Conservation (phyloP, 92 coral and sea anemone genomes). For the Bergia puertoricense region DNA sequence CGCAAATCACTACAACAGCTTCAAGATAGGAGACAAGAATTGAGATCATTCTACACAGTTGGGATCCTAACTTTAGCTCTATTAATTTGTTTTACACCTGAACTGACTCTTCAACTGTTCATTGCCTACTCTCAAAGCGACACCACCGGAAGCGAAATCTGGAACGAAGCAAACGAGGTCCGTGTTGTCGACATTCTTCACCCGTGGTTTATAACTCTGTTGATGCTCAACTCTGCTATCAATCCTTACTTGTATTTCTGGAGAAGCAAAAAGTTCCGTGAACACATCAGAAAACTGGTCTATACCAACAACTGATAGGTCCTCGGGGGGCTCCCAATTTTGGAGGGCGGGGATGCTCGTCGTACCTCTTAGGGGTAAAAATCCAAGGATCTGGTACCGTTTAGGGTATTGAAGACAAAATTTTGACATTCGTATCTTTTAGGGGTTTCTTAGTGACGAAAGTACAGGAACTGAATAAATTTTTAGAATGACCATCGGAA, state of each 20-base stretch:
- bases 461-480: too few relatives aligned
- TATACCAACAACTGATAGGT: neutral
- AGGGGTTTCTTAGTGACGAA: too few relatives aligned
- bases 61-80: neutral
- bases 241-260: slow-evolving; percentile 23
- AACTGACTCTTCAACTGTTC: neutral
- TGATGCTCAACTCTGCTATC: slow-evolving; percentile 10
- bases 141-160: neutral
- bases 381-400: too few relatives aligned
- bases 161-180: neutral
- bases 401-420: too few relatives aligned
- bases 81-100: neutral
- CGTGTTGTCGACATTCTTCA: neutral
- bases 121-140: neutral
- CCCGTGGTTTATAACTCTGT: neutral
- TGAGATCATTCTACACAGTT: neutral
- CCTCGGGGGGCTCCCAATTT: too few relatives aligned
- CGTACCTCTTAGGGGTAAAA: too few relatives aligned
- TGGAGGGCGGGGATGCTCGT: too few relatives aligned
- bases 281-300: neutral
- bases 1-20: neutral
- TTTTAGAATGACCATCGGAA: too few relatives aligned
- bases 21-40: neutral
- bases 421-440: too few relatives aligned
- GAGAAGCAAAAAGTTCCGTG: slow-evolving; percentile 10